Evolutionary conservation across 2,797 vertebrate genomes (phyloP).

Genomic region (Smutsia temminckii): DNA sequence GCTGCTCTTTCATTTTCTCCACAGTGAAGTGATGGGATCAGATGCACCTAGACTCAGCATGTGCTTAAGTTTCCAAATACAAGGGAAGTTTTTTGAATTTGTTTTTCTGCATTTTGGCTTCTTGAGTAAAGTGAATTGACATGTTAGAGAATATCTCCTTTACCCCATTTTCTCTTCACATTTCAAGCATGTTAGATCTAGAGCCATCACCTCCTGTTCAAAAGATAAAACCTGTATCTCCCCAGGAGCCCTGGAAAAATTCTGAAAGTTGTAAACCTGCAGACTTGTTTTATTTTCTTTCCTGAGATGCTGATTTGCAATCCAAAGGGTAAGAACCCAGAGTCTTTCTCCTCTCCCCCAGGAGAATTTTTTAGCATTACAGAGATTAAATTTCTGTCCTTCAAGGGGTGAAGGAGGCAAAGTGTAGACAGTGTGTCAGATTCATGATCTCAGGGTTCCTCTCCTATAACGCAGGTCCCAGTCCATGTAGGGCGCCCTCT

Average conservation of each 20-base stretch:
- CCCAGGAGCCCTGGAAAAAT: neutral
- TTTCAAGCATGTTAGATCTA: neutral
- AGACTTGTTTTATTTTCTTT: neutral
- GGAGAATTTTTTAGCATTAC: neutral
- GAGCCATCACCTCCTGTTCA: neutral
- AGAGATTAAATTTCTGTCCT: neutral
- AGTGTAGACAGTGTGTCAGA: neutral
- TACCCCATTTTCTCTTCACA: neutral
- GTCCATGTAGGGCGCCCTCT: neutral
- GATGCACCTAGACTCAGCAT: neutral
- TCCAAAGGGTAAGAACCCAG: neutral
- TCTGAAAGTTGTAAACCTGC: neutral
- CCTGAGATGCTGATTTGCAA: neutral
- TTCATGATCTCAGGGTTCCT: neutral
- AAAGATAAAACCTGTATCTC: neutral
- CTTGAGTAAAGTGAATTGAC: neutral
- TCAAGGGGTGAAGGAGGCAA: neutral
- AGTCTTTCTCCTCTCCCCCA: neutral
- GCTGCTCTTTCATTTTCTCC: neutral
- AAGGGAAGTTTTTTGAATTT: neutral
- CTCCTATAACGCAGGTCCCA: neutral
- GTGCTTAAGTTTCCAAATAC: neutral
- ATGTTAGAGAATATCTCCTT: neutral
- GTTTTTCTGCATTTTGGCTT: neutral
- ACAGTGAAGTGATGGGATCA: neutral